Evolutionary conservation across 2,888 invertebrate genomes (phyloP).

Genomic region (Phlogophora meticulosa): DNA sequence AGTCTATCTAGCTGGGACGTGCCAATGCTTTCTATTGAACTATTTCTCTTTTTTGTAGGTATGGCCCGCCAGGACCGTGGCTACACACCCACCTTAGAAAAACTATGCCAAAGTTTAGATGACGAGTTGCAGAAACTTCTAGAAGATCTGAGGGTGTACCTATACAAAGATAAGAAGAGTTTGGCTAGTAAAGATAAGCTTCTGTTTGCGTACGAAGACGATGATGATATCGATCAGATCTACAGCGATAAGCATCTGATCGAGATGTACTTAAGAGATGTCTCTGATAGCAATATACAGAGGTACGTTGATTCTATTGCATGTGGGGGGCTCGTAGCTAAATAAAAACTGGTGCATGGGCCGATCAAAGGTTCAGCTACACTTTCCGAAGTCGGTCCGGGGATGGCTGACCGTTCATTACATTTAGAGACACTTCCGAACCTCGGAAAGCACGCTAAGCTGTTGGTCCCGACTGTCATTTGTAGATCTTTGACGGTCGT

Average conservation of each 20-base stretch:
- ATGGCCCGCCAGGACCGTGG: constrained; percentile 95
- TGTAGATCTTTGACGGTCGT: no score
- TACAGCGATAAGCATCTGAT: constrained; percentile 88
- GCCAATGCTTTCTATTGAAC: background rate
- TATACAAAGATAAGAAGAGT: constrained; percentile 90
- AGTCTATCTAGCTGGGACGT: background rate
- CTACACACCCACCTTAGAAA: constrained; percentile 94
- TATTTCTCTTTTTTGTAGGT: constrained; percentile 69
- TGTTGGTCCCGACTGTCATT: no score
- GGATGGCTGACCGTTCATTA: no score
- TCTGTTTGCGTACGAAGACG: constrained; percentile 82
- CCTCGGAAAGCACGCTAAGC: no score
- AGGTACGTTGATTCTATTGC: constrained; percentile 77
- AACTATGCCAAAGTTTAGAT: constrained; percentile 93
- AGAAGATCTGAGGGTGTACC: constrained; percentile 93
- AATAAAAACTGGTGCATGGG: no score
- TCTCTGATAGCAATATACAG: constrained; percentile 86
- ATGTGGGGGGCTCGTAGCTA: constrained; percentile 9
- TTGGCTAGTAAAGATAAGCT: constrained; percentile 70
- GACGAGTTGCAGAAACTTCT: constrained; percentile 92
- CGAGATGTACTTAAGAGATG: constrained; percentile 88
- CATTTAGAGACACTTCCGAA: no score
- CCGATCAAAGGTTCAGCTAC: no score
- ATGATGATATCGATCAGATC: constrained; percentile 81
- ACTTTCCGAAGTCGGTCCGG: no score